Percentiles rank a stretch among this genome's conserved stretches.
These are phyloP conservation scores for Urocyon cinereoargenteus DNA, from an alignment of 2,797 vertebrate species.

Conservation along the genomic window DNA sequence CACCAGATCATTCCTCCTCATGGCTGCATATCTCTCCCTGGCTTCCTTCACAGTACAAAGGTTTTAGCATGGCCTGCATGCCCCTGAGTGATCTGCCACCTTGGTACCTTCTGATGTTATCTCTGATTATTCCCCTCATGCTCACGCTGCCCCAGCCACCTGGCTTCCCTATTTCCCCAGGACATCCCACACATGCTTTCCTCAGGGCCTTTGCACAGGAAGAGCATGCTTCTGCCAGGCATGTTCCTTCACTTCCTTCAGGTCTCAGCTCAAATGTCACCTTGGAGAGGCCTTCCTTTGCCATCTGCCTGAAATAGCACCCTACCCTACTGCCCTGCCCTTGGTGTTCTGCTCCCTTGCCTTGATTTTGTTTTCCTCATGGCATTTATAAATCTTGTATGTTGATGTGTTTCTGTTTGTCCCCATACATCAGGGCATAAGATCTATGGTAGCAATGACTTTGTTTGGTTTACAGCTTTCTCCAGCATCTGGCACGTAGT, in stretches of 20 bases:
- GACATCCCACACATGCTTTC: background rate
- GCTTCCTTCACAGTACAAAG: background rate
- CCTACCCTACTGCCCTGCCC: accelerated
- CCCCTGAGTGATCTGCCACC: no score
- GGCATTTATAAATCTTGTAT: background rate
- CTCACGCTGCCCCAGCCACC: background rate
- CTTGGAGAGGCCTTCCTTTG: background rate
- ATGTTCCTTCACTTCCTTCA: background rate
- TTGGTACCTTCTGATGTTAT: background rate
- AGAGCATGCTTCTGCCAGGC: background rate
- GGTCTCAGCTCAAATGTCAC: background rate
- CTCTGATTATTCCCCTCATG: background rate
- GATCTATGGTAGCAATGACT: background rate
- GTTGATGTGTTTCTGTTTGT: background rate
- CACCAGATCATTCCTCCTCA: background rate
- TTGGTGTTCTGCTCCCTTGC: background rate
- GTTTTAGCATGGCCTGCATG: background rate
- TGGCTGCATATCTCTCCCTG: background rate
- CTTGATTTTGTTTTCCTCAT: background rate
- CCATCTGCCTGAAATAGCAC: background rate
- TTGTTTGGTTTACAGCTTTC: background rate
- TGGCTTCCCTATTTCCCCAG: background rate
- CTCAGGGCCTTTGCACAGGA: background rate
- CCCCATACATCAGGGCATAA: background rate
- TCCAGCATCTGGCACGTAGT: background rate